Conservation (phyloP, 2,797 vertebrate genomes). For the Leucoraja ocellata region DNA sequence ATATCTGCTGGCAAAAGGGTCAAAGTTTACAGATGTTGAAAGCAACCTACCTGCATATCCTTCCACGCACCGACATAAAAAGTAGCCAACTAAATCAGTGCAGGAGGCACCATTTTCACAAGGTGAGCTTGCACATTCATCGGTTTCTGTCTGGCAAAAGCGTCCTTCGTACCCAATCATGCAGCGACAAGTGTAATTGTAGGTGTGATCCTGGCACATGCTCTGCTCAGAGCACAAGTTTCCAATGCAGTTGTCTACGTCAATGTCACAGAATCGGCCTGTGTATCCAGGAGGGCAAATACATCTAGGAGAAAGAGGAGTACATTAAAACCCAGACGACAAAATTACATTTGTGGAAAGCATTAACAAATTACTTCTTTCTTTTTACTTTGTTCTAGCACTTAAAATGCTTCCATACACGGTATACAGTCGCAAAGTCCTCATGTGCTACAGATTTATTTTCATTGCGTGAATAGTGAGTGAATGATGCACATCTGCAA, state of each 20-base stretch:
- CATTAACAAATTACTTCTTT: neutral
- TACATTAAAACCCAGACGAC: neutral
- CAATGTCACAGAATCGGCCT: conserved; percentile 56
- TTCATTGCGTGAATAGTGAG: neutral
- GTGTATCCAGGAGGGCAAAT: conserved; percentile 60
- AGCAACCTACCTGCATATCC: conserved; percentile 65
- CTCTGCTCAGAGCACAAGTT: conserved; percentile 62
- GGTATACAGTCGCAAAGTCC: neutral
- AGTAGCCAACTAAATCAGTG: conserved; percentile 58
- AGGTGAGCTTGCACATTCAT: conserved; percentile 64
- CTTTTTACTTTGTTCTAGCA: neutral
- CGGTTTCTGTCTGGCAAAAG: conserved; percentile 64
- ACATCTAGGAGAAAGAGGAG: conserved; percentile 54
- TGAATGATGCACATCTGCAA: neutral
- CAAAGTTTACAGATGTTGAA: neutral
- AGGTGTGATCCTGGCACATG: conserved; percentile 57
- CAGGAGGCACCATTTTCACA: conserved; percentile 64
- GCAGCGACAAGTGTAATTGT: conserved; percentile 66
- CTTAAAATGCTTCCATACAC: neutral
- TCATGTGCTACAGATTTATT: neutral
- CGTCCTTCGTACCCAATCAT: conserved; percentile 61
- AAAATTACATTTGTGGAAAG: no score
- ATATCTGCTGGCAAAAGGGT: neutral
- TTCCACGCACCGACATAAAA: conserved; percentile 60
- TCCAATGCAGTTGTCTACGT: conserved; percentile 59